These are phyloP conservation scores for Bombus balteatus DNA, from an alignment of 1,140 invertebrate species.

Conservation along the genomic window DNA sequence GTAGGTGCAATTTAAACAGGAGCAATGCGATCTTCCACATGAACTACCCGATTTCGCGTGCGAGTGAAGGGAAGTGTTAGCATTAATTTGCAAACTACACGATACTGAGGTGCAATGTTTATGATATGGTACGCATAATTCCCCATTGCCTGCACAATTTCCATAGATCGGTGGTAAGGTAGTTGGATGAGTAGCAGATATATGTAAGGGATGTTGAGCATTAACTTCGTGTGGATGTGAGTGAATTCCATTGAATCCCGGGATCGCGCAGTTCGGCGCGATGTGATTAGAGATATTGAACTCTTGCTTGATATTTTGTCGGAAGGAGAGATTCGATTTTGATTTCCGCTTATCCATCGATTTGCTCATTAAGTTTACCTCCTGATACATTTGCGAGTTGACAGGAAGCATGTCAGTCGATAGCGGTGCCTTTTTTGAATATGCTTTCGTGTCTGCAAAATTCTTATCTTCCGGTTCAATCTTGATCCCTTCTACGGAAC, in stretches of 20 bases:
- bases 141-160: slow-evolving; percentile 66
- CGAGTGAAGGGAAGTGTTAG: slow-evolving; percentile 59
- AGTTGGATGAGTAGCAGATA: slow-evolving; percentile 61
- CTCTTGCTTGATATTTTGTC: slow-evolving; percentile 75
- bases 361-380: slow-evolving; percentile 43
- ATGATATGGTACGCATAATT: slow-evolving; percentile 73
- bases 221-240: slow-evolving; percentile 66
- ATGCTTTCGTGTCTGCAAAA: slow-evolving; percentile 50
- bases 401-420: slow-evolving; percentile 47
- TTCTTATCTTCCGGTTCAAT: slow-evolving; percentile 54
- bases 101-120: slow-evolving; percentile 73
- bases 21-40: slow-evolving; percentile 61
- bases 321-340: slow-evolving; percentile 50
- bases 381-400: slow-evolving; percentile 55
- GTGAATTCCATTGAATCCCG: slow-evolving; percentile 62
- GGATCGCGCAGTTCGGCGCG: slow-evolving; percentile 62
- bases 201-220: slow-evolving; percentile 65
- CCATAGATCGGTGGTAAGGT: slow-evolving; percentile 66
- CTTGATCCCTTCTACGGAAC: slow-evolving; percentile 57
- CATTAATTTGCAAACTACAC: slow-evolving; percentile 70
- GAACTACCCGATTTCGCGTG: slow-evolving; percentile 57
- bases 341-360: slow-evolving; percentile 56
- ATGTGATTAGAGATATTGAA: slow-evolving; percentile 58
- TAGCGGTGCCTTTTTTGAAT: slow-evolving; percentile 40
- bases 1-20: slow-evolving; percentile 73